These are phyloP conservation scores for Trichonephila clavata DNA, from an alignment of 1,140 invertebrate genomes.

Conservation along the genomic window DNA sequence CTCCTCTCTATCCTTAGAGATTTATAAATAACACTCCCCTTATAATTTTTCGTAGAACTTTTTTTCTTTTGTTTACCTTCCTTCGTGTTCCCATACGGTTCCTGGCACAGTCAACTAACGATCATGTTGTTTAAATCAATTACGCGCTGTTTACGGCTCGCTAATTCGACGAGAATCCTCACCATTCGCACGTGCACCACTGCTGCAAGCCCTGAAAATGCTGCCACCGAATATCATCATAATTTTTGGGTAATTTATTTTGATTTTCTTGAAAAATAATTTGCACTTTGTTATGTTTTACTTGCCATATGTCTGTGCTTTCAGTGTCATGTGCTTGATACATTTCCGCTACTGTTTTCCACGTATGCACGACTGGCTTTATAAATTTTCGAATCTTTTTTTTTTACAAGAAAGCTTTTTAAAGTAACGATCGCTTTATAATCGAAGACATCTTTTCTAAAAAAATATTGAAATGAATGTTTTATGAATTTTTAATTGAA, in stretches of 20 bases:
- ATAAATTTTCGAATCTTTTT: neutral
- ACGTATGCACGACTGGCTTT: neutral
- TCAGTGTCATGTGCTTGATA: neutral
- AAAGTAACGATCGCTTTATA: too few relatives aligned
- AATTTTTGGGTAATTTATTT: constrained; percentile 69
- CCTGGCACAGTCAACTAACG: neutral
- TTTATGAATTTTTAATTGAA: too few relatives aligned
- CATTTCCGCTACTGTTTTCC: neutral
- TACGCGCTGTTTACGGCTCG: constrained; percentile 37
- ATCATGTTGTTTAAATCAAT: constrained; percentile 58
- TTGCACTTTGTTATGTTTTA: neutral
- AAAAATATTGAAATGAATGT: too few relatives aligned
- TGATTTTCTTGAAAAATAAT: neutral
- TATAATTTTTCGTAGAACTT: neutral
- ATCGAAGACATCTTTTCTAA: too few relatives aligned
- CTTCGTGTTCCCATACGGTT: neutral
- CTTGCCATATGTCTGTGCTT: neutral
- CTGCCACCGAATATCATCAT: constrained; percentile 50
- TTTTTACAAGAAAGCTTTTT: too few relatives aligned
- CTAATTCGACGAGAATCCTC: constrained; percentile 19
- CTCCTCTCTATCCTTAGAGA: neutral
- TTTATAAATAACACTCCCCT: constrained; percentile 22
- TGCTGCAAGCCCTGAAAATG: constrained; percentile 26
- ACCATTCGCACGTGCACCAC: constrained; percentile 6
- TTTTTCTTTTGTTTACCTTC: neutral